These are phyloP conservation scores for Synanceia verrucosa DNA, from an alignment of 2,797 vertebrate genomes.

Conservation along the genomic window DNA sequence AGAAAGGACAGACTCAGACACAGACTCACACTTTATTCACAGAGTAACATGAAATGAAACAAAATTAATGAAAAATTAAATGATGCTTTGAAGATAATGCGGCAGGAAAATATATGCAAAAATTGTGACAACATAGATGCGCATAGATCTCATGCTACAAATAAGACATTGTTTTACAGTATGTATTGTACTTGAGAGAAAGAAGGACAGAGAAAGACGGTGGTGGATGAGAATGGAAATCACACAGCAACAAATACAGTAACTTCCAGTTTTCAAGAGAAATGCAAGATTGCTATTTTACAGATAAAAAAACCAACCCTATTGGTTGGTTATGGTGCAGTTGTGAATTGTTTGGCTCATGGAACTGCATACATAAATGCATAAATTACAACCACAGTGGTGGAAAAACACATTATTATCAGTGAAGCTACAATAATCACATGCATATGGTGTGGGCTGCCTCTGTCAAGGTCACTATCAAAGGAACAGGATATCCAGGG, in stretches of 20 bases:
- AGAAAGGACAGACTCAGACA: constrained; percentile 12
- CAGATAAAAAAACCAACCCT: constrained; percentile 49
- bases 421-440: constrained; percentile 42
- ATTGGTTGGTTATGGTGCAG: constrained; percentile 61
- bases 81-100: neutral
- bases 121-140: neutral
- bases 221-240: constrained; percentile 11
- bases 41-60: neutral
- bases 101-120: neutral
- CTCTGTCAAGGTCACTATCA: constrained; percentile 70
- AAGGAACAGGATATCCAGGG: constrained; percentile 62
- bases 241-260: constrained; percentile 29
- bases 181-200: constrained; percentile 1
- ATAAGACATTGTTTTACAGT: neutral
- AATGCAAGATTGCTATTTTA: constrained; percentile 55
- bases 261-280: constrained; percentile 40
- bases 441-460: constrained; percentile 35
- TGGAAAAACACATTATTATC: constrained; percentile 38
- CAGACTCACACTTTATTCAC: neutral
- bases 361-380: constrained; percentile 51
- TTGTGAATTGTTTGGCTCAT: constrained; percentile 43
- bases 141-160: neutral
- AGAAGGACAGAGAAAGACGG: neutral
- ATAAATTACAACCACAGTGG: constrained; percentile 50
- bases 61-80: constrained; percentile 1